Conservation (phyloP, 2,888 invertebrate genomes). For the Zhengitettix transpicula region DNA sequence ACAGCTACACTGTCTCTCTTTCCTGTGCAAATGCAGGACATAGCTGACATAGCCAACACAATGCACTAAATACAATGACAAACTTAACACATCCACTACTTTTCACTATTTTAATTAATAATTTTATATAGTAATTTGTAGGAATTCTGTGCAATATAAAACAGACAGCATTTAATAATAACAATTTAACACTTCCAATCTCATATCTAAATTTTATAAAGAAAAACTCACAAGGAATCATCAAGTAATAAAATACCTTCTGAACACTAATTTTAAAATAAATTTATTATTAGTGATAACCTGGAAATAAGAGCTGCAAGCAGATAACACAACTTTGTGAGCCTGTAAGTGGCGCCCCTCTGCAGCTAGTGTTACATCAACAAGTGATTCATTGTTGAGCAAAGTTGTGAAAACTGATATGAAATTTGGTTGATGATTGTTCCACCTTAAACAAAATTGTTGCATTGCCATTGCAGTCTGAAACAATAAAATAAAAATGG, state of each 20-base stretch:
- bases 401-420: conserved; percentile 76
- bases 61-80: too few relatives aligned
- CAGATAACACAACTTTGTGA: conserved; percentile 77
- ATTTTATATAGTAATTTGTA: too few relatives aligned
- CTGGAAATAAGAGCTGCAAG: conserved; percentile 88
- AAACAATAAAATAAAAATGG: too few relatives aligned
- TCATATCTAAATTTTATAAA: too few relatives aligned
- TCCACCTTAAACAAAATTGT: conserved; percentile 75
- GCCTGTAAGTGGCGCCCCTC: conserved; percentile 78
- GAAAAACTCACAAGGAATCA: not conserved
- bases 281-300: conserved; percentile 28
- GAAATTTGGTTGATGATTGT: conserved; percentile 86
- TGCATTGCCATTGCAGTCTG: conserved; percentile 41
- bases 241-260: not conserved
- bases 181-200: too few relatives aligned
- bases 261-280: not conserved
- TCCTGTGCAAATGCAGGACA: too few relatives aligned
- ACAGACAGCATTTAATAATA: too few relatives aligned
- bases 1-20: too few relatives aligned
- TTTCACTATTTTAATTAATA: too few relatives aligned
- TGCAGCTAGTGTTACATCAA: conserved; percentile 81
- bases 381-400: conserved; percentile 65
- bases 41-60: too few relatives aligned
- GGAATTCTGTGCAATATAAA: too few relatives aligned
- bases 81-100: too few relatives aligned